Evolutionary conservation across 2,797 vertebrate genomes (phyloP).

Genomic region (Amblyopsis hoosieri): DNA sequence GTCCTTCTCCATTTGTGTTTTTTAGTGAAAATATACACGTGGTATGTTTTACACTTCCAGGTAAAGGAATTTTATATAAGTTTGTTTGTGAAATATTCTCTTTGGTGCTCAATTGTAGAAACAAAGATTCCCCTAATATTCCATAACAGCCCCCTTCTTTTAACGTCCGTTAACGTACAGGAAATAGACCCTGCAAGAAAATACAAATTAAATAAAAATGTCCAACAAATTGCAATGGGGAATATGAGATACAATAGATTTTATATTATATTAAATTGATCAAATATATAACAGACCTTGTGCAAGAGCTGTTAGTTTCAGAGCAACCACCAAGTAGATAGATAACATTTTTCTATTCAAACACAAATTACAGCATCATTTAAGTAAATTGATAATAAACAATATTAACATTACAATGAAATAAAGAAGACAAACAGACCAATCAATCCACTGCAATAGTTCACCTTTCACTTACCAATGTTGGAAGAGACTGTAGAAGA

Average conservation of each 20-base stretch:
- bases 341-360: conserved; percentile 23
- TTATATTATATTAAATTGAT: not conserved
- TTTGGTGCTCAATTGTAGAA: conserved; percentile 15
- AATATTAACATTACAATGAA: no score
- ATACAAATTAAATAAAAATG: not conserved
- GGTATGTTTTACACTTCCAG: not conserved
- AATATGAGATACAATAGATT: no score
- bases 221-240: no score
- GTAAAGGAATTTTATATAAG: not conserved
- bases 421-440: no score
- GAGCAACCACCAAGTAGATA: conserved; percentile 4
- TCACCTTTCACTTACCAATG: no score
- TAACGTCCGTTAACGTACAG: conserved; percentile 12
- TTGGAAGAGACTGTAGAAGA: no score
- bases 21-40: rapidly evolving
- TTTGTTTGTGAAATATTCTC: rapidly evolving
- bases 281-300: conserved; percentile 23
- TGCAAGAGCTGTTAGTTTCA: not conserved
- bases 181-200: conserved; percentile 10
- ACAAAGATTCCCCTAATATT: conserved; percentile 5
- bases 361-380: not conserved
- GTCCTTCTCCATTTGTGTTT: not conserved
- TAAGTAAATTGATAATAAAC: no score
- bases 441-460: no score
- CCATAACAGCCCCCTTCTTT: conserved; percentile 14